phyloP scores from a whole-genome alignment of 1,140 invertebrate species.

The Drosophila prosaltans region DNA sequence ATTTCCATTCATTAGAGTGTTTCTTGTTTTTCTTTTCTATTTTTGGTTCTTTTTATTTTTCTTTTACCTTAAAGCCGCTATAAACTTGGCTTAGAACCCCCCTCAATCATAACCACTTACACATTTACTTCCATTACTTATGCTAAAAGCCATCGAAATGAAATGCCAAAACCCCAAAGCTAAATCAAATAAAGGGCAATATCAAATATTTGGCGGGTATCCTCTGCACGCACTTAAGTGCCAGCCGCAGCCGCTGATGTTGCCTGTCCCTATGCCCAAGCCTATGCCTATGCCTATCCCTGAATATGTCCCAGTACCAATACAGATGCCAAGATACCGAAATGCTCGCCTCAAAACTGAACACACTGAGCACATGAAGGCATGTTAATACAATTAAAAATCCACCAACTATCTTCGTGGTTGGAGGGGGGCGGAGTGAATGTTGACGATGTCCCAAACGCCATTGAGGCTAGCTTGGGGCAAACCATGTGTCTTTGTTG shows the following conservation, averaged over 20 bases:
- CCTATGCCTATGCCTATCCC: too few species aligned
- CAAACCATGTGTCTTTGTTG: conserved; percentile 32
- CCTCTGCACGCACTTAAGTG: conserved; percentile 65
- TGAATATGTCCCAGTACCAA: background rate
- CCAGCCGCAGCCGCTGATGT: conserved; percentile 10
- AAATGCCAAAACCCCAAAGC: conserved; percentile 30
- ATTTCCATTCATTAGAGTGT: background rate
- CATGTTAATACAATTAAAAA: conserved; percentile 77
- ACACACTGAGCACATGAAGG: conserved; percentile 20
- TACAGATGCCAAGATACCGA: background rate
- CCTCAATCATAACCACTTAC: conserved; percentile 4
- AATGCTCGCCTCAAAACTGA: conserved; percentile 6
- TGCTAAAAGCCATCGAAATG: conserved; percentile 24
- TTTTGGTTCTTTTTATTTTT: background rate
- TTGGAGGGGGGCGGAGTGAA: background rate
- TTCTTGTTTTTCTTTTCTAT: background rate
- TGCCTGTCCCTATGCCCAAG: background rate
- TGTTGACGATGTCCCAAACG: conserved; percentile 17
- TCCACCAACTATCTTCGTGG: conserved; percentile 49
- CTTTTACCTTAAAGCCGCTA: background rate
- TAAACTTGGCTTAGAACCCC: background rate
- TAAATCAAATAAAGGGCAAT: conserved; percentile 54
- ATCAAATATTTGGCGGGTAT: conserved; percentile 55
- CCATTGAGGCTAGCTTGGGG: conserved; percentile 20
- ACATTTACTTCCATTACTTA: conserved; percentile 15